Evolutionary conservation across 2,888 invertebrate species (phyloP).

Genomic region (Drosophila borborema): DNA sequence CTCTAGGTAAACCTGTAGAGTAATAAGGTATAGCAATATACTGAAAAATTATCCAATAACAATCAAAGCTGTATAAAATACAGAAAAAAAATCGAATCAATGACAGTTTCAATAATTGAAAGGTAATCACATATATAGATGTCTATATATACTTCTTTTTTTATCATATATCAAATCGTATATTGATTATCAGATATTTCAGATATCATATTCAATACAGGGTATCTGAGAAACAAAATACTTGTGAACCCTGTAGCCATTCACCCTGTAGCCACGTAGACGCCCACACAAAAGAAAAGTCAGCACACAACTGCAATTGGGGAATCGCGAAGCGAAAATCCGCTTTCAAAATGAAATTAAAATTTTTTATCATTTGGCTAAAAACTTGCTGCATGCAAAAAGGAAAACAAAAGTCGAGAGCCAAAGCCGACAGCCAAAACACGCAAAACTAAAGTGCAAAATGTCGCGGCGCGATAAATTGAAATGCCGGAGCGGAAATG

Average conservation of each 20-base stretch:
- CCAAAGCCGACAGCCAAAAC: slow-evolving; percentile 35
- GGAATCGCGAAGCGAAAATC: slow-evolving; percentile 63
- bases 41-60: too few relatives aligned
- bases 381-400: slow-evolving; percentile 68
- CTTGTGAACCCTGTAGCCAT: slow-evolving; percentile 21
- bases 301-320: slow-evolving; percentile 35
- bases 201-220: not conserved
- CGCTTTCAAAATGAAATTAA: slow-evolving; percentile 75
- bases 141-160: too few relatives aligned
- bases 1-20: not conserved
- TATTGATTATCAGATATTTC: too few relatives aligned
- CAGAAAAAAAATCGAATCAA: not conserved
- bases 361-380: slow-evolving; percentile 76
- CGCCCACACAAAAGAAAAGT: slow-evolving; percentile 38
- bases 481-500: slow-evolving; percentile 60
- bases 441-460: slow-evolving; percentile 76
- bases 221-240: slow-evolving; percentile 37
- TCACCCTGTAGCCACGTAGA: slow-evolving; percentile 12
- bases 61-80: not conserved
- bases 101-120: too few relatives aligned
- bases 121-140: too few relatives aligned
- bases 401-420: slow-evolving; percentile 36
- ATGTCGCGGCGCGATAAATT: slow-evolving; percentile 77
- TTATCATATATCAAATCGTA: not conserved
- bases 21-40: too few relatives aligned